phyloP scores from a whole-genome alignment of 2,888 invertebrate genomes.

The Drosophila niveifrons region DNA sequence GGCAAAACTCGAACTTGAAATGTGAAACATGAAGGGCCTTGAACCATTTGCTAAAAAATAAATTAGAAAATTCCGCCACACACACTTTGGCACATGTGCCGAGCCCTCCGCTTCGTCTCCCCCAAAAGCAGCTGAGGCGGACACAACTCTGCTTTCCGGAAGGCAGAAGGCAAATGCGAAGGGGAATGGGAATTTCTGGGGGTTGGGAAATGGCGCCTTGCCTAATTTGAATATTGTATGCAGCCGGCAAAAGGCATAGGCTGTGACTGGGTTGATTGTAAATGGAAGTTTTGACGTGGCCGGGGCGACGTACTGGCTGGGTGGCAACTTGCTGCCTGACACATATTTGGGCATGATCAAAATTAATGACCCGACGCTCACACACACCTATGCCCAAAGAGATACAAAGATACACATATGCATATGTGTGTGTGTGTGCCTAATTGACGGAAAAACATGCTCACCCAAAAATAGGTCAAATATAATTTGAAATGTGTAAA shows the following conservation, averaged over 20 bases:
- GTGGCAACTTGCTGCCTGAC: conserved; percentile 69
- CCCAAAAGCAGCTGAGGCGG: conserved; percentile 34
- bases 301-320: conserved; percentile 47
- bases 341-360: conserved; percentile 80
- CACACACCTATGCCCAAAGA: conserved; percentile 48
- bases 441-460: conserved; percentile 38
- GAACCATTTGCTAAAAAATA: conserved; percentile 84
- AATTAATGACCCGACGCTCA: conserved; percentile 81
- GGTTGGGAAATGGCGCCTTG: conserved; percentile 56
- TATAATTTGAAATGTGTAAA: conserved; percentile 19
- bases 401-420: conserved; percentile 24
- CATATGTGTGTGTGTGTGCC: conserved; percentile 34
- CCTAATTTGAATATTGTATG: conserved; percentile 75
- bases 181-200: conserved; percentile 26
- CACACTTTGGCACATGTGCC: conserved; percentile 61
- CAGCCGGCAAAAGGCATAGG: conserved; percentile 31
- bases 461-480: conserved; percentile 58
- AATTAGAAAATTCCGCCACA: conserved; percentile 85
- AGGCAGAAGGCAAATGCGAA: background rate
- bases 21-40: conserved; percentile 78
- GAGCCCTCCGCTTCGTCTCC: conserved; percentile 11
- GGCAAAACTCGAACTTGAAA: conserved; percentile 67
- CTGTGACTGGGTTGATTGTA: conserved; percentile 51
- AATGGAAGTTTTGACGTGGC: conserved; percentile 63
- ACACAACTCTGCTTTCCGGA: conserved; percentile 32